A percentile compares a stretch with the other conserved stretches of the same genome.
phyloP scores from a whole-genome alignment of 35 echinoderm and acorn worm genomes.

The Nesometra sesokonis region DNA sequence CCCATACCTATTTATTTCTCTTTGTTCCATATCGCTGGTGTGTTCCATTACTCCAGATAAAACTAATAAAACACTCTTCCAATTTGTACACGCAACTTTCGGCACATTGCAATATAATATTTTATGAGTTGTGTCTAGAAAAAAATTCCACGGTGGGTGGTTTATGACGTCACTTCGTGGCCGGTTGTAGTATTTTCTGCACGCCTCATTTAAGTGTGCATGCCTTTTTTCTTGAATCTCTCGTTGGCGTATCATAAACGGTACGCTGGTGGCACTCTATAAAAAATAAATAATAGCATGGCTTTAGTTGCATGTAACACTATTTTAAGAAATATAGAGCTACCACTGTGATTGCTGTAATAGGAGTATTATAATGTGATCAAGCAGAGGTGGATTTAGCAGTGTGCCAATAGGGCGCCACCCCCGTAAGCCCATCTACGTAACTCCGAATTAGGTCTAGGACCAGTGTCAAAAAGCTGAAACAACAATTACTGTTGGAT shows the following conservation, averaged over 20 bases:
- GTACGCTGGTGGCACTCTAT: too few species aligned
- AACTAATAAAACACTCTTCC: background rate
- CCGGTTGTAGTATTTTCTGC: background rate
- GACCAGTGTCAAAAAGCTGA: too few species aligned
- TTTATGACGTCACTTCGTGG: background rate
- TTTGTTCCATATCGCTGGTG: background rate
- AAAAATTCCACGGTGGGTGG: background rate
- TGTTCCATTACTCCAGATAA: background rate
- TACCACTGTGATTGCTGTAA: too few species aligned
- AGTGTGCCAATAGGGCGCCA: too few species aligned
- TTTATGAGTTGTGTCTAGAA: background rate
- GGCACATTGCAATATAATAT: background rate
- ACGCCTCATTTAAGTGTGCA: background rate
- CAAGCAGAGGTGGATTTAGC: too few species aligned
- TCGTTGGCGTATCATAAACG: background rate
- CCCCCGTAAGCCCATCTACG: too few species aligned
- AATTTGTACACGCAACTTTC: background rate
- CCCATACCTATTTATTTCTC: background rate
- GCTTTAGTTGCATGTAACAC: too few species aligned
- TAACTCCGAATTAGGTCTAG: too few species aligned
- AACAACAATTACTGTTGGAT: too few species aligned
- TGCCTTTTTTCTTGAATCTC: background rate
- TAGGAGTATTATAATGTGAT: too few species aligned
- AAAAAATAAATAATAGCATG: too few species aligned
- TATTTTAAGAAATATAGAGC: too few species aligned